These are phyloP conservation scores for Corythornis leucogaster DNA, from an alignment of 2,797 vertebrate species.

Conservation along the genomic window DNA sequence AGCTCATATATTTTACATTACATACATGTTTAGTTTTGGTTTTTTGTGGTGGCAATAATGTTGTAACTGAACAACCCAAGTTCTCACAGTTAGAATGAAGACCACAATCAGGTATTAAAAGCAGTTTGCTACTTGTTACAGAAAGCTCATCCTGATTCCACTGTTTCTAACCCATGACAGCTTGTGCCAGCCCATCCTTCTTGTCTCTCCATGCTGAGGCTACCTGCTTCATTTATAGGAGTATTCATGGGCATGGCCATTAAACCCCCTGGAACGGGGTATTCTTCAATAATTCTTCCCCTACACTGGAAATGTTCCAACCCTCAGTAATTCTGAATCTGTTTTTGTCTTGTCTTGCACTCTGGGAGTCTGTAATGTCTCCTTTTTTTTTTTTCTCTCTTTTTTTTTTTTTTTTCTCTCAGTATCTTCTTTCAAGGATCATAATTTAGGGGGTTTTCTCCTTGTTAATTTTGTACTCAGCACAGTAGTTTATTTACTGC, in stretches of 20 bases:
- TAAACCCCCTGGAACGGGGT: neutral
- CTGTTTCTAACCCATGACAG: neutral
- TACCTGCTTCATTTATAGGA: neutral
- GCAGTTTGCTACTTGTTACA: neutral
- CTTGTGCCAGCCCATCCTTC: neutral
- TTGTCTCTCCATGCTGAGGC: neutral
- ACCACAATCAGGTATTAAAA: neutral
- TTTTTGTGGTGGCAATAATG: neutral
- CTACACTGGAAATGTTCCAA: neutral
- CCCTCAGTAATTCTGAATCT: neutral
- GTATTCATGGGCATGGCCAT: neutral
- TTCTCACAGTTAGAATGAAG: neutral
- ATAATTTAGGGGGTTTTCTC: fast-evolving
- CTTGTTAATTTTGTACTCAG: neutral
- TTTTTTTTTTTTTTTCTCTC: neutral
- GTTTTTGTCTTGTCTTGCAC: neutral
- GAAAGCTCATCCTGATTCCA: neutral
- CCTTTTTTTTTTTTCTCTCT: neutral
- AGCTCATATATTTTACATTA: neutral
- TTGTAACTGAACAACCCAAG: too few relatives aligned
- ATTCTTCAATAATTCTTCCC: neutral
- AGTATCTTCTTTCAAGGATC: neutral
- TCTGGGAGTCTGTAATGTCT: neutral
- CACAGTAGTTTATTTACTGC: neutral
- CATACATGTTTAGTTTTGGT: neutral